Percentiles rank a stretch among this genome's conserved stretches.
Evolutionary conservation across 2,113 vertebrate genomes (phyloP).

Genomic region (Cariama cristata): DNA sequence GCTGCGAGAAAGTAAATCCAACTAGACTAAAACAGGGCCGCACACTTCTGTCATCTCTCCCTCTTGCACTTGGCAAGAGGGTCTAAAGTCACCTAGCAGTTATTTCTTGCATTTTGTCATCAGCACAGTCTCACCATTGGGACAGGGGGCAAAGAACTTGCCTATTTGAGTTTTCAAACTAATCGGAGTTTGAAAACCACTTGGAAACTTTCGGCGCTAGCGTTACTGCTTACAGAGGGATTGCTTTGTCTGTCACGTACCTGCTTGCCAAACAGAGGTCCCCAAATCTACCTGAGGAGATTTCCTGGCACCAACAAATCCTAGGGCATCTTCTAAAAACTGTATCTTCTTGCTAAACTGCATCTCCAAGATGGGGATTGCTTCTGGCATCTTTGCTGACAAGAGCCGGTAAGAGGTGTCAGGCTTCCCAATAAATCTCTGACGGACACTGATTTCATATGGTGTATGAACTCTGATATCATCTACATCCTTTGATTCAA

Average conservation of each 20-base stretch:
- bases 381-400: constrained; percentile 89
- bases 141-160: not conserved
- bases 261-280: constrained; percentile 76
- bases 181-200: not conserved
- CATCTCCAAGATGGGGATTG: constrained; percentile 81
- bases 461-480: constrained; percentile 86
- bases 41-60: not conserved
- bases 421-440: constrained; percentile 89
- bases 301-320: constrained; percentile 67
- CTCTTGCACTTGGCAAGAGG: not conserved
- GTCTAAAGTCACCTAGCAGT: no score
- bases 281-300: constrained; percentile 73
- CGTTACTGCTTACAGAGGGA: not conserved
- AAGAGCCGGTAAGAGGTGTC: constrained; percentile 85
- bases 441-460: constrained; percentile 89
- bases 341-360: constrained; percentile 89
- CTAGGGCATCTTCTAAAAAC: constrained; percentile 76
- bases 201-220: not conserved
- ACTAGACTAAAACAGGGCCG: not conserved
- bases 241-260: constrained; percentile 55
- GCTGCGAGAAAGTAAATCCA: not conserved
- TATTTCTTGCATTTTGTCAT: not conserved
- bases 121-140: fast-evolving
- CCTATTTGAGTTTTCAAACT: no score
- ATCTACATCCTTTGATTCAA: constrained; percentile 85